Base-by-base conservation (phyloP, 2,113 vertebrate genomes). In the Leptosomus discolor region DNA sequence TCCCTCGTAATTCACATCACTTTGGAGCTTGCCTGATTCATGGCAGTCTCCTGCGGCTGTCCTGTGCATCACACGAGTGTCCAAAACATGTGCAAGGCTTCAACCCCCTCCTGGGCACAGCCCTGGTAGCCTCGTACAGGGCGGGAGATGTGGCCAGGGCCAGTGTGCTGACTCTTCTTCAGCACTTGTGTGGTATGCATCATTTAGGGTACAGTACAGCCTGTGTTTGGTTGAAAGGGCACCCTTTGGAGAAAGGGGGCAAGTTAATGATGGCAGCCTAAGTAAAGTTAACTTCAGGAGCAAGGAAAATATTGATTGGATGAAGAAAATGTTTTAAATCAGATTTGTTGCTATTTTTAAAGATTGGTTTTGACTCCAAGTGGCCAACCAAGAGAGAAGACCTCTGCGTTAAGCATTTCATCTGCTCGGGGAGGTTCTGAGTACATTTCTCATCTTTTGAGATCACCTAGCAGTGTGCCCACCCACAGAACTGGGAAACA, bases 321-420 rank as follows among this genome's bases (percentile, higher is more conserved):
- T 73, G 67, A 54, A 57, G 29, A 82, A 80, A 64, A 77, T 76
- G 45, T 80, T 89, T 92, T 21, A 34, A 64, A 89, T 74, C 20
- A 12, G 6, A 13, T 68, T 43, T 8, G 8, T 54, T 83, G 23
- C 30, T 83, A 0, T 68, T 85, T 83, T 88, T 22, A 73, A 86
- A 60, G 36, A 46, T 51, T 18, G 34, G 2, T 80, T 64, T 61
- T n/a, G 76, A 63, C 36, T 92, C 8, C 36, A 58, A 63, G 26
- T 48, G 56, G 43, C 37, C 63, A 63, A 12, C 41, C 12, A 50
- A 20, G 63, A 77, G 41, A 37, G 46, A 27, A 16, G 12, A 63
- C 8, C 37, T 76, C 12, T 1, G 10, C 58, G 45, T 84, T 85
- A 39, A 36, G 34, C 12, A 1, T 69, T 80, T 37, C 8, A 16